Evolutionary conservation across 2,113 vertebrate species (phyloP).

Genomic region (Phylloscopus trochiloides): DNA sequence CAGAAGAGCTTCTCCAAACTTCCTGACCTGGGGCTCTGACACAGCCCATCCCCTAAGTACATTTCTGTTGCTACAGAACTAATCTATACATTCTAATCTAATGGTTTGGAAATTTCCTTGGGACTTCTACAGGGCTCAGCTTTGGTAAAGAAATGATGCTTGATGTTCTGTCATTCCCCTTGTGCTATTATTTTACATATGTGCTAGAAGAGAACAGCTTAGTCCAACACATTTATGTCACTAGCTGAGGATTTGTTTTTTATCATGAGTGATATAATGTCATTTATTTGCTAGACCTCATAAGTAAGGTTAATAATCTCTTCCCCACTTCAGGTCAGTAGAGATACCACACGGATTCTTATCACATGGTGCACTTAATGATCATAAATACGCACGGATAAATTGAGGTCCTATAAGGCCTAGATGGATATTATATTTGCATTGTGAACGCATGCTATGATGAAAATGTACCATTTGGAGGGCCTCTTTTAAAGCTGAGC

Average conservation of each 20-base stretch:
- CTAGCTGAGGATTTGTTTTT: constrained; percentile 4
- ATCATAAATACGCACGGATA: constrained; percentile 40
- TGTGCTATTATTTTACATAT: background rate
- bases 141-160: background rate
- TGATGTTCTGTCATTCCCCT: background rate
- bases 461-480: constrained; percentile 24
- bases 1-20: background rate
- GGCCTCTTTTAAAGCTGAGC: constrained; percentile 39
- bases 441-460: constrained; percentile 20
- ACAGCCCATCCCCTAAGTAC: fast-evolving
- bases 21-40: fast-evolving
- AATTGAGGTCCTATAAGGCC: constrained; percentile 45
- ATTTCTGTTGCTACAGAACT: background rate
- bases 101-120: background rate
- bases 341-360: constrained; percentile 47
- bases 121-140: background rate
- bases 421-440: constrained; percentile 43
- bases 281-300: constrained; percentile 51
- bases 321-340: constrained; percentile 23
- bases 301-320: constrained; percentile 42
- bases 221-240: constrained; percentile 13
- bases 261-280: constrained; percentile 18
- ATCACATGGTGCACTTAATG: constrained; percentile 50
- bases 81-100: background rate
- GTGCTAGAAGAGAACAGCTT: background rate